Base-by-base conservation (phyloP, 2,797 vertebrate genomes). In the Helarctos malayanus region DNA sequence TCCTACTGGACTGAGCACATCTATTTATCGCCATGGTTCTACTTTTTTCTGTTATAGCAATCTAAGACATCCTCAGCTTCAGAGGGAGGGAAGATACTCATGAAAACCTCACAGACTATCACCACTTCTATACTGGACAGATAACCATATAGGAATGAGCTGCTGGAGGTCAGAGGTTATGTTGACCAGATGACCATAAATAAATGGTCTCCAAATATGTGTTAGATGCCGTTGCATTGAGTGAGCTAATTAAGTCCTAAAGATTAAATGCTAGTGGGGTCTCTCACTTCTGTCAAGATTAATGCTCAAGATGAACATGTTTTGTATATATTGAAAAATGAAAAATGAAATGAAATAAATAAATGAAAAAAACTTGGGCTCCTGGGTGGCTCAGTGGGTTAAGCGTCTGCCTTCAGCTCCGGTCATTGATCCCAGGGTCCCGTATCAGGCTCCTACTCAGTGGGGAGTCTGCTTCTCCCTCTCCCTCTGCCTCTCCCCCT, bases 231-330 rank as follows among this genome's bases (percentile, higher is more conserved):
- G 27, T 49, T 21, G 27, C 38, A 68, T 25, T 80, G 45, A 89
- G 41, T 65, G 83, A 93, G 41, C 57, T 91, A 81, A 88, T 84
- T 75, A 93, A 69, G 32, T 68, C 21, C 19, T 71, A 63, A 88
- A 92, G 56, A 92, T 84, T 84, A 86, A 83, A 92, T 92, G 83
- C 68, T 85, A 23, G n/a, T 57, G 52, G 38, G 9, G 92, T 83
- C 89, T 90, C 54, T 92, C 79, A 63, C 12, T 94, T 94, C 41
- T 92, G 11, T 52, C 29, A 94, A 94, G 25, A 61, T 94, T 93
- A 95, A 81, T 96, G 89, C n/a, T 89, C 23, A 92, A 95, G 49
- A 76, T 21, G 5, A 81, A 19, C 12, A 45, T 29, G 38, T 68
- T 85, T 49, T 73, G 3, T 69, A 61, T 69, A 35, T 56, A 92